These are phyloP conservation scores for Drosophila paranaensis DNA, from an alignment of 2,888 invertebrate species.

Conservation along the genomic window DNA sequence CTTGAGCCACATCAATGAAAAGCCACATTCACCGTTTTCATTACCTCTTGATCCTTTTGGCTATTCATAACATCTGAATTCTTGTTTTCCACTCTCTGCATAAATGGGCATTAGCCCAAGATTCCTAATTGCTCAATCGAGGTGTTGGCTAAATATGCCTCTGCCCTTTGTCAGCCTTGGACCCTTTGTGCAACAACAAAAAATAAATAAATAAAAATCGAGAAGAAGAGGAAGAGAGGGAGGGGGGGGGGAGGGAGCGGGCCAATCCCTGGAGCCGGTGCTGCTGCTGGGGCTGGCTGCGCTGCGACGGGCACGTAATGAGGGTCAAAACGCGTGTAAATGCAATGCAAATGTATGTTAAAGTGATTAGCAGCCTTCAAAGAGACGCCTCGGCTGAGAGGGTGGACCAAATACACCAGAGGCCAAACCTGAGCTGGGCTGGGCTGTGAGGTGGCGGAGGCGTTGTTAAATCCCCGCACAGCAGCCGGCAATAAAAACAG, in stretches of 20 bases:
- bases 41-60: neutral
- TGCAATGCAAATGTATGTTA: slow-evolving; percentile 83
- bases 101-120: slow-evolving; percentile 26
- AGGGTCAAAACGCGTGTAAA: slow-evolving; percentile 81
- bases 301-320: slow-evolving; percentile 58
- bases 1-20: neutral
- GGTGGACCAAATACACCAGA: slow-evolving; percentile 65
- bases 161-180: slow-evolving; percentile 25
- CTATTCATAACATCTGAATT: neutral
- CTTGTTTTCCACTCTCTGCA: neutral
- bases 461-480: slow-evolving; percentile 64
- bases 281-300: slow-evolving; percentile 19
- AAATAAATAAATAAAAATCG: slow-evolving; percentile 34
- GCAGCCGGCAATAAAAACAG: slow-evolving; percentile 76
- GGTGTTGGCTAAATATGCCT: slow-evolving; percentile 59
- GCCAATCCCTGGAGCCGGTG: slow-evolving; percentile 6
- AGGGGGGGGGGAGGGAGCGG: neutral
- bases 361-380: slow-evolving; percentile 81
- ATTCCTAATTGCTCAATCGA: slow-evolving; percentile 52
- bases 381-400: slow-evolving; percentile 38
- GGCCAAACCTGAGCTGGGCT: slow-evolving; percentile 35
- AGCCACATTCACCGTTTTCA: neutral
- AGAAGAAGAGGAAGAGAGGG: neutral
- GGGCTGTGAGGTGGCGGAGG: slow-evolving; percentile 1
- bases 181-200: slow-evolving; percentile 4